Percentiles rank a stretch among this genome's conserved stretches.
Evolutionary conservation across 2,113 vertebrate genomes (phyloP).

Genomic region (Brachionichthys hirsutus): DNA sequence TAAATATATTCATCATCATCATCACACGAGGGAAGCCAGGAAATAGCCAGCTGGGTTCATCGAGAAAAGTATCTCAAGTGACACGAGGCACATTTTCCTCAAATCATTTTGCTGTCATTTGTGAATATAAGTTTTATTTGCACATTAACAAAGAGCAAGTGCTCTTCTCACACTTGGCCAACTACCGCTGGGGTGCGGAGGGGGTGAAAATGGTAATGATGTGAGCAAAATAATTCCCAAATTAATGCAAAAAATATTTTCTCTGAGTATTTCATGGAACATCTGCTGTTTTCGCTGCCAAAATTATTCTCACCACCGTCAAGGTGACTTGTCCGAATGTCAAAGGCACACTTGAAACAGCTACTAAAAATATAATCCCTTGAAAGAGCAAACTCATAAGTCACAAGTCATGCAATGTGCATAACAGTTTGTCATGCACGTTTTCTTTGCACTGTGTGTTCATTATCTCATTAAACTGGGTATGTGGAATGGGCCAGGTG

Average conservation of each 20-base stretch:
- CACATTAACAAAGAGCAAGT: slow-evolving; percentile 21
- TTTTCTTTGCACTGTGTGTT: slow-evolving; percentile 64
- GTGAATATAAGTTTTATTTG: slow-evolving; percentile 33
- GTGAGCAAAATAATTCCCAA: slow-evolving; percentile 50
- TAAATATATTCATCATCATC: no score
- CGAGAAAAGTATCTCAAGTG: slow-evolving; percentile 33
- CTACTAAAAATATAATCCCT: slow-evolving; percentile 50
- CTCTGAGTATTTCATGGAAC: slow-evolving; percentile 34
- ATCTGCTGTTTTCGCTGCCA: slow-evolving; percentile 55
- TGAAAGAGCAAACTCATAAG: slow-evolving; percentile 61
- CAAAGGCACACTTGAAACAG: slow-evolving; percentile 60
- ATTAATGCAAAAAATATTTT: slow-evolving; percentile 54
- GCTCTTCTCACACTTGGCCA: slow-evolving; percentile 18
- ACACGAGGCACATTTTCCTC: slow-evolving; percentile 45
- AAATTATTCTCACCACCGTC: slow-evolving; percentile 64
- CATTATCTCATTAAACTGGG: slow-evolving; percentile 69
- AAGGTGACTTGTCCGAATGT: slow-evolving; percentile 70
- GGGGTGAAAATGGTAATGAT: slow-evolving; percentile 32
- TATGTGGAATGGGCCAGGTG: slow-evolving; percentile 66
- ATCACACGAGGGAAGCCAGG: slow-evolving; percentile 52
- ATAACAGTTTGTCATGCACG: slow-evolving; percentile 61
- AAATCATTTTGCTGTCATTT: slow-evolving; percentile 52
- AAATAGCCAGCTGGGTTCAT: slow-evolving; percentile 53
- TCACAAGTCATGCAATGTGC: slow-evolving; percentile 61
- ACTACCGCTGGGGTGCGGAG: slow-evolving; percentile 5